Evolutionary conservation across 2,888 invertebrate genomes (phyloP), one percentile per base, ranked within the genome.

Genomic region (Congeria kusceri): DNA sequence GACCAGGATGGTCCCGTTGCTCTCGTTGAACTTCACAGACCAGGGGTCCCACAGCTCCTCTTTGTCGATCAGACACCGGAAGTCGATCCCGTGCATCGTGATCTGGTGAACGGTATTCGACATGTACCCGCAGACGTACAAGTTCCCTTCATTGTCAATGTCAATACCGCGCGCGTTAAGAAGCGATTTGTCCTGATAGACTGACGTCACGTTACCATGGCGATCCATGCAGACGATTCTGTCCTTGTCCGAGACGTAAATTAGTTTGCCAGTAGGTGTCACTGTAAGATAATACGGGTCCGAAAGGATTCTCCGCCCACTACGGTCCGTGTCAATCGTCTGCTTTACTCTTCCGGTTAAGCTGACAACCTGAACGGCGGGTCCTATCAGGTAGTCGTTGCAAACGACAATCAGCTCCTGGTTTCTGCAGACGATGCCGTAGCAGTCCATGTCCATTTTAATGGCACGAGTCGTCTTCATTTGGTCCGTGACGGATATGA

Each of bases 91-190:
- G 32, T 83, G 80, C 80, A 80, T 71, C 9, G 83, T 80, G 13
- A 80, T 78, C 46, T 83, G 80, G n/a, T 78, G 75, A 13, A 83
- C 69, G 25, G 53, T 80, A 57, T 78, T 80, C 3, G 83, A 83
- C 80, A 80, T 80, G 56, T 80, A 83, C 11, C 83, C 83, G 67
- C 83, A 83, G 18, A 83, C 83, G 65, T 80, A 83, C 25, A 83
- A 56, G 47, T 83, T 83, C 3, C 83, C 83, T 49, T 78, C 80
- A n/a, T 28, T 65, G 39, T 83, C 83, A 57, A 78, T 63, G 49
- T 78, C 78, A n/a, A 83, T 80, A 3, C 83, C 80, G 18, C 78
- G 71, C 4, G 80, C 75, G 32, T 80, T 83, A 2, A 70, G 65
- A 1, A 83, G 56, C 0, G 76, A 77, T 25, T 64, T n/a, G 11